phyloP scores from a whole-genome alignment of 2,113 vertebrate genomes.

The Hippocampus comes region DNA sequence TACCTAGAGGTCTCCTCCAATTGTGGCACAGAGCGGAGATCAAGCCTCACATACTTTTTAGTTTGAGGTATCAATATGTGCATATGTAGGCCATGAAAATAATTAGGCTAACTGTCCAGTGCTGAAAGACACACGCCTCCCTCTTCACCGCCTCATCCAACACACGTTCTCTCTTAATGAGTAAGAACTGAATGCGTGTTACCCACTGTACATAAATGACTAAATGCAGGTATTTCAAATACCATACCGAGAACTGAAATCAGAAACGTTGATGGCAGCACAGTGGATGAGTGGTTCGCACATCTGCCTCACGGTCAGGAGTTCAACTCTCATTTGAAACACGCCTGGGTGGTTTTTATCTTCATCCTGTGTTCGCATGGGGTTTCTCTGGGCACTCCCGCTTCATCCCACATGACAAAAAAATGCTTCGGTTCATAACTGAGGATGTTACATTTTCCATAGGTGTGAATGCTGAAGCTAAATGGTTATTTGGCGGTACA shows the following conservation, averaged over 20 bases:
- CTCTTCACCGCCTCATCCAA: slow-evolving; percentile 11
- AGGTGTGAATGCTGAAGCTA: neutral
- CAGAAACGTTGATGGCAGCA: slow-evolving; percentile 39
- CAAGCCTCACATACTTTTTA: slow-evolving; percentile 7
- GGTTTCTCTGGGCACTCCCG: neutral
- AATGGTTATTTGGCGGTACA: neutral
- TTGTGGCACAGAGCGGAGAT: slow-evolving; percentile 18
- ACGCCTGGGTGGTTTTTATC: neutral
- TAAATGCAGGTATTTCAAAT: slow-evolving; percentile 3
- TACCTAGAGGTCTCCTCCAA: slow-evolving; percentile 33
- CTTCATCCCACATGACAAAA: neutral
- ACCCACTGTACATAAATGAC: neutral
- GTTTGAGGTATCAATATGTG: slow-evolving; percentile 40
- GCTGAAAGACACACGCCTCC: slow-evolving; percentile 25
- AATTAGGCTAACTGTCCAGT: slow-evolving; percentile 55
- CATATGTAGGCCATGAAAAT: slow-evolving; percentile 61
- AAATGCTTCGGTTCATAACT: neutral
- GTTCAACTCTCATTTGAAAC: neutral
- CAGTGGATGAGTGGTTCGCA: neutral
- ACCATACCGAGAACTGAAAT: slow-evolving; percentile 17
- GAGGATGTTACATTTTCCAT: neutral
- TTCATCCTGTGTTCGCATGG: neutral
- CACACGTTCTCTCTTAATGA: slow-evolving; percentile 28
- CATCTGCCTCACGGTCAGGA: neutral
- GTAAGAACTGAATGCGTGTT: slow-evolving; percentile 41